Percentiles rank a stretch among this genome's conserved stretches.
Evolutionary conservation across 2,888 invertebrate genomes (phyloP).

Genomic region (Leuctra nigra): DNA sequence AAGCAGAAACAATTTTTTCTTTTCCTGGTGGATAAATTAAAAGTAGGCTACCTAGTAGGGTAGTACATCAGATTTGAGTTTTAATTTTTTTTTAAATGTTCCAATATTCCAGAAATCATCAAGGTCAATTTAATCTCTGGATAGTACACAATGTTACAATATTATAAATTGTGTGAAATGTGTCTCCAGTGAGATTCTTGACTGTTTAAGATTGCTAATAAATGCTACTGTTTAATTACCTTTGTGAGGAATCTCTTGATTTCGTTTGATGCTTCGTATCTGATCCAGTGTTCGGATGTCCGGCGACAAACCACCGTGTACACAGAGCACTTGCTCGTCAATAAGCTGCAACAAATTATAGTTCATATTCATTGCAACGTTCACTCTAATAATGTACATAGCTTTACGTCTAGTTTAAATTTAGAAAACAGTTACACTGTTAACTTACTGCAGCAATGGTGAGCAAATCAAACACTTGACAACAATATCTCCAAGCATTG

Average conservation of each 20-base stretch:
- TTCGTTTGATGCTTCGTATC: slow-evolving; percentile 89
- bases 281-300: slow-evolving; percentile 95
- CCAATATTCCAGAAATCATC: no score
- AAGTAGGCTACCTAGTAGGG: no score
- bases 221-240: no score
- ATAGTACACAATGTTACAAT: no score
- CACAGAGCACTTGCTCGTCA: slow-evolving; percentile 94
- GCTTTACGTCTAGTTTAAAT: neutral
- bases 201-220: no score
- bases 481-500: slow-evolving; percentile 98
- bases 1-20: no score
- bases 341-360: slow-evolving; percentile 61
- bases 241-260: slow-evolving; percentile 97
- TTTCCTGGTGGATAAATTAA: no score
- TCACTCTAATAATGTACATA: neutral
- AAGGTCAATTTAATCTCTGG: no score
- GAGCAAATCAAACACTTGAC: slow-evolving; percentile 94
- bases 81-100: no score
- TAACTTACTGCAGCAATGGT: slow-evolving; percentile 90
- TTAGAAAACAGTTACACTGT: neutral
- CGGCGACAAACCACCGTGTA: slow-evolving; percentile 96
- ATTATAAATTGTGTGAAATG: no score
- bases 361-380: neutral
- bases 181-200: no score
- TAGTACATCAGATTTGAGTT: no score